A percentile compares a stretch with the other conserved stretches of the same genome.
Evolutionary conservation across 2,113 vertebrate genomes (phyloP).

Genomic region (Cathartes aura): DNA sequence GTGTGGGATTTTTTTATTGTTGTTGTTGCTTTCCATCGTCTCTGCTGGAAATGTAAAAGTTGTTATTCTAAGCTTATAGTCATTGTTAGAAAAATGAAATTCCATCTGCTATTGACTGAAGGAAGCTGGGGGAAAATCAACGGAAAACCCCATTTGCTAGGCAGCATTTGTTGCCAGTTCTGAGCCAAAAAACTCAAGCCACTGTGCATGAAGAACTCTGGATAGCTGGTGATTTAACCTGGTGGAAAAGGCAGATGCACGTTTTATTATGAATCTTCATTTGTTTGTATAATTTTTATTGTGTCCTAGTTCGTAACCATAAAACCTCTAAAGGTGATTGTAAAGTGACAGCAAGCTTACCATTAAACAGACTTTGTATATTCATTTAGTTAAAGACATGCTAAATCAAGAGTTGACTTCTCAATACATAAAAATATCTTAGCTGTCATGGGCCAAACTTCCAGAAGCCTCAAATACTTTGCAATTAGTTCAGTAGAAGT

Average conservation of each 20-base stretch:
- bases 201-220: background rate
- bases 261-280: background rate
- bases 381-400: background rate
- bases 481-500: background rate
- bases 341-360: background rate
- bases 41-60: background rate
- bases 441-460: background rate
- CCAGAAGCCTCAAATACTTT: background rate
- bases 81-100: slow-evolving; percentile 35
- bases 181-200: background rate
- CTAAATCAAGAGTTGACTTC: background rate
- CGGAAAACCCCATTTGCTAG: background rate
- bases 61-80: slow-evolving; percentile 24
- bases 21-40: slow-evolving; percentile 16
- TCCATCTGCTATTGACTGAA: slow-evolving; percentile 35
- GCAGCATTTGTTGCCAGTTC: background rate
- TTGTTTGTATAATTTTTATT: background rate
- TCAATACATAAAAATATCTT: background rate
- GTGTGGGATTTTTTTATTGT: background rate
- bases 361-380: background rate
- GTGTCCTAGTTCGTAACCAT: background rate
- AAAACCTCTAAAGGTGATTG: background rate
- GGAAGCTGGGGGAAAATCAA: background rate
- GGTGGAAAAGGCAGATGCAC: background rate
- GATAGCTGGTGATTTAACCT: background rate